Evolutionary conservation across 2,888 invertebrate genomes (phyloP), one percentile per base, ranked within the genome.

Genomic region (Mythimna impura): DNA sequence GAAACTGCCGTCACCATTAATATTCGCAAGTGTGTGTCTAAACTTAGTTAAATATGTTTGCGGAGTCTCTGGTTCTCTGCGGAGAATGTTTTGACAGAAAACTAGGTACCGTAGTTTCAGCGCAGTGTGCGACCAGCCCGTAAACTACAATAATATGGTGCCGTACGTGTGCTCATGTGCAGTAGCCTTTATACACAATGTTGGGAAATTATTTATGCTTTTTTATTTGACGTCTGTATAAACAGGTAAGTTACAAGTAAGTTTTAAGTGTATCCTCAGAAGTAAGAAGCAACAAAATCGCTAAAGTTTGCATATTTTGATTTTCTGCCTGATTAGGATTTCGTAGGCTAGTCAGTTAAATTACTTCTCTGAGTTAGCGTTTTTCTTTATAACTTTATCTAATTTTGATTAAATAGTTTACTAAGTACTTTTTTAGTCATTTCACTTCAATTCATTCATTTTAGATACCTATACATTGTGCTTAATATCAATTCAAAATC

Each of bases 41-140:
- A 82, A 79, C 67, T 82, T 67, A 54, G 78, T 82, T 71, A 77
- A 81, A 79, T 79, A 82, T 78, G 72, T 77, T 79, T 77, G 82
- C 25, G 57, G 72, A 82, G 76, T 77, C 66, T 57, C 58, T 47
- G 64, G 77, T 74, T 77, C 66, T 65, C 58, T 36, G 58, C 47
- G 47, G 82, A 60, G 64, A 40, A 25, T 79, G 73, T 79, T 82
- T 72, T 61, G 82, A 82, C 78, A 78, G 61, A 82, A 78, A 78
- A 79, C 67, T 82, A 25, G 25, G 25, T 25, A 72, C 67, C 81
- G 50, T 65, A 66, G 67, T 78, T 78, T 40, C 12, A 40, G 57
- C 40, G 54, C 73, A 68, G 67, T 67, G 52, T 57, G 72, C 72
- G 65, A 55, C 58, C 63, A 12, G 50, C 47, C 40, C 82, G 57